Evolutionary conservation across 2,113 vertebrate genomes (phyloP).

Genomic region (Zootoca vivipara): DNA sequence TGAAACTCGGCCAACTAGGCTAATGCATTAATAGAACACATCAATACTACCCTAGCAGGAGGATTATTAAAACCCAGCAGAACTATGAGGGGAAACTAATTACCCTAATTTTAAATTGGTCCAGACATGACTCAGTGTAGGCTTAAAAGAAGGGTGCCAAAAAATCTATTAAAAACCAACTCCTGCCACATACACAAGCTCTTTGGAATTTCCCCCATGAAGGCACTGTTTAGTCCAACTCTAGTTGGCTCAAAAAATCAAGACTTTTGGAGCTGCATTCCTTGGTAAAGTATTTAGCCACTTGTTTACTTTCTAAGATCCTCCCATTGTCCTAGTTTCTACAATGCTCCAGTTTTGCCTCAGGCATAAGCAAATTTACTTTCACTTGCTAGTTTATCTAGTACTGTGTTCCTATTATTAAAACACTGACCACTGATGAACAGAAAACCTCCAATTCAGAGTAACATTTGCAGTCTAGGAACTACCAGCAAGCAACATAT

Average conservation of each 20-base stretch:
- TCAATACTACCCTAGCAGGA: background rate
- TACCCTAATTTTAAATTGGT: background rate
- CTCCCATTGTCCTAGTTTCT: background rate
- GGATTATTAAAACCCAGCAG: slow-evolving; percentile 6
- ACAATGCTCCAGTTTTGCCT: background rate
- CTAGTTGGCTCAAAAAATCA: background rate
- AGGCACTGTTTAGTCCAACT: rapidly evolving
- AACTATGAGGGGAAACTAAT: background rate
- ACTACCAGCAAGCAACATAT: background rate
- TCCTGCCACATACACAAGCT: background rate
- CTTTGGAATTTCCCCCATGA: background rate
- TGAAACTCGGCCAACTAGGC: rapidly evolving
- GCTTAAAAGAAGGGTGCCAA: background rate
- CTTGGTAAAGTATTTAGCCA: background rate
- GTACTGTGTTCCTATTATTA: background rate
- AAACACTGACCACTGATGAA: background rate
- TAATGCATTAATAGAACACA: rapidly evolving
- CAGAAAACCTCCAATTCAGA: background rate
- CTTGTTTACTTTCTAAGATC: slow-evolving; percentile 4
- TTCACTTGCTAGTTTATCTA: background rate
- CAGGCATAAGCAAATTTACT: background rate
- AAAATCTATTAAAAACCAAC: background rate
- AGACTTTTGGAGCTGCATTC: rapidly evolving
- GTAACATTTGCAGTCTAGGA: background rate
- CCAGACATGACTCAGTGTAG: background rate